phyloP scores from a whole-genome alignment of 2,113 vertebrate genomes.

The Hippolais icterina region DNA sequence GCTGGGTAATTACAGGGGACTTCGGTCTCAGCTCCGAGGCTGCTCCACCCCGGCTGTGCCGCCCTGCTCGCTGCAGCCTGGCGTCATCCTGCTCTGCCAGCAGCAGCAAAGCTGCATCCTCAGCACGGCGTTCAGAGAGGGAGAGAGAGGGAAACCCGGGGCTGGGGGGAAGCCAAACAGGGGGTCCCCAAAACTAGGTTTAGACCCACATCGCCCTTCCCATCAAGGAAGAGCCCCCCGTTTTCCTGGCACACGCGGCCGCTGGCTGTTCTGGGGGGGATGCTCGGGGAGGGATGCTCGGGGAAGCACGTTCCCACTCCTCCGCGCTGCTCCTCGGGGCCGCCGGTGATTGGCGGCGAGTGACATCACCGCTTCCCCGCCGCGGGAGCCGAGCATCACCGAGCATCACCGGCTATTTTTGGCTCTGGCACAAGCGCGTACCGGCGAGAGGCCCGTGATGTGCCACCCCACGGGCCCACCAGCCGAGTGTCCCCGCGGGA shows the following conservation, averaged over 20 bases:
- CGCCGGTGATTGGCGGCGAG: slow-evolving; percentile 77
- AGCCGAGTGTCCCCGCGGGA: background rate
- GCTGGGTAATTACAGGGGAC: background rate
- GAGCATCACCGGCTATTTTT: slow-evolving; percentile 81
- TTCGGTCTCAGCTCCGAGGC: background rate
- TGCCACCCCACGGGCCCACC: slow-evolving; percentile 10
- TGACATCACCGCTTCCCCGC: slow-evolving; percentile 82
- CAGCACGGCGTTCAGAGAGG: background rate
- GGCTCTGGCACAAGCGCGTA: slow-evolving; percentile 72
- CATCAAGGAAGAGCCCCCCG: background rate
- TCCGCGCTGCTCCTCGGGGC: slow-evolving; percentile 64
- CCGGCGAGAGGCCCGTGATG: slow-evolving; percentile 57
- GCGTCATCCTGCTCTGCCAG: background rate
- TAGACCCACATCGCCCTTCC: background rate
- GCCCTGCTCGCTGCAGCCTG: slow-evolving; percentile 18
- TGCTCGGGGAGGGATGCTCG: background rate
- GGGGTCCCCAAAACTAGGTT: background rate
- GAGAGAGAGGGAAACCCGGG: background rate
- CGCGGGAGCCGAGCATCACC: slow-evolving; percentile 68
- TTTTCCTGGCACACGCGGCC: background rate
- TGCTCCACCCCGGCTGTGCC: slow-evolving; percentile 1
- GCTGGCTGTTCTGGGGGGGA: background rate
- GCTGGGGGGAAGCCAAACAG: background rate
- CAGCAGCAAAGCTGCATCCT: slow-evolving; percentile 37
- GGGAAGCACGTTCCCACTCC: slow-evolving; percentile 59